Evolutionary conservation across 1,140 invertebrate species (phyloP).

Genomic region (Drosophila erecta): DNA sequence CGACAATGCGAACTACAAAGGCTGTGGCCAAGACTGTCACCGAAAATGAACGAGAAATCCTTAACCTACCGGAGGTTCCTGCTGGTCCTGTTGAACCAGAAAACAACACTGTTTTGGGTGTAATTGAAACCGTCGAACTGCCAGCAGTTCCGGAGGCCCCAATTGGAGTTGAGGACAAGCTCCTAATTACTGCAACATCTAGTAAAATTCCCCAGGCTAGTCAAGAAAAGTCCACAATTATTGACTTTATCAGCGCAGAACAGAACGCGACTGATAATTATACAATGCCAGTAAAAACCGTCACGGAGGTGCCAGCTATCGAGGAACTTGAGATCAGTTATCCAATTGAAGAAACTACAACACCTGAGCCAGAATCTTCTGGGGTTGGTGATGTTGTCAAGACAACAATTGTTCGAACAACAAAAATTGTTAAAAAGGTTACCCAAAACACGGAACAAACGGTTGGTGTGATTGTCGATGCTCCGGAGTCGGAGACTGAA

Average conservation of each 20-base stretch:
- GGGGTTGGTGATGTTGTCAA: conserved; percentile 68
- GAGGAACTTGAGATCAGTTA: conserved; percentile 3
- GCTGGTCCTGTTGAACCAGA: background rate
- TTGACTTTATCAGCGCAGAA: conserved; percentile 61
- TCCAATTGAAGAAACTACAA: background rate
- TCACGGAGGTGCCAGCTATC: conserved; percentile 6
- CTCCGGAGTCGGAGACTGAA: conserved; percentile 5
- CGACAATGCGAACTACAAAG: conserved; percentile 64
- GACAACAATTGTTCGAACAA: conserved; percentile 79
- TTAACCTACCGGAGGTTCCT: conserved; percentile 19
- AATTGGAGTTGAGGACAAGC: conserved; percentile 6
- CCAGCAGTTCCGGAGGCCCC: background rate
- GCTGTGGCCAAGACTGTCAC: conserved; percentile 34
- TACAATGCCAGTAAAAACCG: conserved; percentile 7
- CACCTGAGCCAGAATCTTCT: conserved; percentile 22
- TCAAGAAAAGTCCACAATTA: conserved; percentile 34
- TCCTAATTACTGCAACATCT: conserved; percentile 1
- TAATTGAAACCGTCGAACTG: background rate
- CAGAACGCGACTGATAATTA: conserved; percentile 15
- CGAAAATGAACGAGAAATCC: conserved; percentile 21
- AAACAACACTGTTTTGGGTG: background rate
- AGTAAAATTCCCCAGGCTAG: background rate
- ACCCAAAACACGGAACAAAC: conserved; percentile 66
- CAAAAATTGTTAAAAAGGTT: conserved; percentile 76
- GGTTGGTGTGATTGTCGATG: conserved; percentile 1